These are phyloP conservation scores for Actinopyga echinites DNA, from an alignment of 53 echinoderm and acorn worm species.

Conservation along the genomic window DNA sequence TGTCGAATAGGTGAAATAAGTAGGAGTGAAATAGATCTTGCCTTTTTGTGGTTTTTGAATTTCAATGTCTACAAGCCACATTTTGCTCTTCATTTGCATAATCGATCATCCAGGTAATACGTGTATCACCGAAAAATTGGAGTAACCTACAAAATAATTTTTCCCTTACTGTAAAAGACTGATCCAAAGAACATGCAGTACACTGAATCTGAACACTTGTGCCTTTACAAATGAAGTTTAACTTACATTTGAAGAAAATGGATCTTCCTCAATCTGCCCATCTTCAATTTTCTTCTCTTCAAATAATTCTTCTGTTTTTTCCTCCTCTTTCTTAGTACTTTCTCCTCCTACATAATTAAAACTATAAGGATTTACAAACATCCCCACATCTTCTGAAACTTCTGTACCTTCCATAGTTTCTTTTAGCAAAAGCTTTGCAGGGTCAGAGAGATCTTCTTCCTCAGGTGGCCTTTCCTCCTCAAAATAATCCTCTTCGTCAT, in stretches of 20 bases:
- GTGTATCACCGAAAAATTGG: neutral
- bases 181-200: neutral
- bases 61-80: no score
- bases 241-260: neutral
- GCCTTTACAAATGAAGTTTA: neutral
- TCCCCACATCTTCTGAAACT: neutral
- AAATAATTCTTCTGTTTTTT: neutral
- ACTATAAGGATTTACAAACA: neutral
- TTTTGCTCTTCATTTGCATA: no score
- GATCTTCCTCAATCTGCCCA: neutral
- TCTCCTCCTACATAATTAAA: neutral
- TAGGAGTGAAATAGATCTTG: no score
- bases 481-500: neutral
- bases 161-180: no score
- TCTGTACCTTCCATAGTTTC: neutral
- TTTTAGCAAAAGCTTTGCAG: neutral
- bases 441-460: neutral
- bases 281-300: neutral
- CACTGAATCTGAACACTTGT: neutral
- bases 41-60: no score
- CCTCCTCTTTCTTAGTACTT: neutral
- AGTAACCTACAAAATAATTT: neutral
- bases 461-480: neutral
- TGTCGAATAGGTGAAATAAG: no score
- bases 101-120: no score